These are phyloP conservation scores for Eolophus roseicapilla DNA, from an alignment of 2,113 vertebrate species.

Conservation along the genomic window DNA sequence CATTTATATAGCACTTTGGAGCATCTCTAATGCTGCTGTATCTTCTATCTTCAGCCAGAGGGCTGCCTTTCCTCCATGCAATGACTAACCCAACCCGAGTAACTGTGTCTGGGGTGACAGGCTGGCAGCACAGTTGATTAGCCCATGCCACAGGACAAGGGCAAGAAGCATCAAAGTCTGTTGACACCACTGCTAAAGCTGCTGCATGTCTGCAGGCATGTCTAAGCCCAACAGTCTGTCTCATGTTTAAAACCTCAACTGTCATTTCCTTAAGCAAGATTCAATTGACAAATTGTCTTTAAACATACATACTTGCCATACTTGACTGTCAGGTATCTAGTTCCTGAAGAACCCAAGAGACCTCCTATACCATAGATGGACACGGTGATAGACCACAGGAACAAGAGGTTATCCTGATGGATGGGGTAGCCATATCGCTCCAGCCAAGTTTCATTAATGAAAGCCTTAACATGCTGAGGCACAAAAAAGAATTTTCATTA, in stretches of 20 bases:
- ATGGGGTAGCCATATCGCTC: slow-evolving; percentile 65
- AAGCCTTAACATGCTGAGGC: slow-evolving; percentile 82
- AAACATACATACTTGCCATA: slow-evolving; percentile 75
- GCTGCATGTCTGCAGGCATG: neutral
- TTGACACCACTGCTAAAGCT: neutral
- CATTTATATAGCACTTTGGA: neutral
- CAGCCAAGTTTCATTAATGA: slow-evolving; percentile 85
- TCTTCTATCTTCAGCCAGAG: neutral
- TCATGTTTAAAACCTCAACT: neutral
- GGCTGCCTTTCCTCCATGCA: neutral
- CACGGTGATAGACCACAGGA: slow-evolving; percentile 79
- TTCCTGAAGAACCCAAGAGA: slow-evolving; percentile 71
- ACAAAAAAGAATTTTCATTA: neutral
- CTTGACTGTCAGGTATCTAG: slow-evolving; percentile 72
- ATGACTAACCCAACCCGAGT: neutral
- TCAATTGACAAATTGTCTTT: neutral
- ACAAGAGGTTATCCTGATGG: slow-evolving; percentile 64
- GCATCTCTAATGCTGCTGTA: neutral
- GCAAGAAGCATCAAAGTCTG: neutral
- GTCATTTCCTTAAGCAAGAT: neutral
- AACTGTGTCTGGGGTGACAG: neutral
- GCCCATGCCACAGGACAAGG: neutral
- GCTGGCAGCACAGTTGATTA: neutral
- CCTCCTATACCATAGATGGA: slow-evolving; percentile 77
- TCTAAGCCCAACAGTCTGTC: neutral